Evolutionary conservation across 2,888 invertebrate species (phyloP), one percentile per base, ranked within the genome.

Genomic region (Eupsilia transversa): DNA sequence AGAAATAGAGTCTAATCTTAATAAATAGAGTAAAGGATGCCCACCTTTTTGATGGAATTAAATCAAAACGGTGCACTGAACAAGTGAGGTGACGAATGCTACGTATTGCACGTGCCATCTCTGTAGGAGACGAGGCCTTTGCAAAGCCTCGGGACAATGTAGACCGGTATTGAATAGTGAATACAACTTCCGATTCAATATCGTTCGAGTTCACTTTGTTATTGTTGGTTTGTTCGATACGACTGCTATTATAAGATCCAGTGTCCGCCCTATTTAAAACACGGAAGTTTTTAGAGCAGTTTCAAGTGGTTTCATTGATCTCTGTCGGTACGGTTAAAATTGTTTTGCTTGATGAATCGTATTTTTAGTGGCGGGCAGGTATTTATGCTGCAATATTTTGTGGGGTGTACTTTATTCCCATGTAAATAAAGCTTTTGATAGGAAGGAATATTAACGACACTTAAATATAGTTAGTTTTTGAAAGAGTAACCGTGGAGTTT

Each of bases 291-390:
- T 67, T 80, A 60, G 43, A 60, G n/a, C 35, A 38, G 27, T 27
- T 72, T 82, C 59, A 82, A 79, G 79, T 82, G 72, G 79, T 23
- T 72, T 64, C 14, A 78, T 78, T 80, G 80, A 82, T 80, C 64
- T 67, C 41, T 71, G 63, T 67, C 35, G 20, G 72, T 59, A 30
- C 23, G 20, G 30, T 59, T 72, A 59, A 59, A 72, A 80, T 78
- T 60, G 46, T n/a, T 54, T 41, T 27, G 59, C 46, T 64, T 77
- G 52, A 67, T 77, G 57, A 77, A 72, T 82, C 30, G 35, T 56
- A 56, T 57, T 56, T 68, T 49, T 64, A 82, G 49, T 64, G 67
- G 49, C 33, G 35, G 12, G 5, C 30, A 17, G 33, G 35, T 46
- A 20, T 56, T 41, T 38, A 46, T 43, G 35, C 1, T 56, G 33